phyloP scores from a whole-genome alignment of 2,113 vertebrate genomes.

The Falcunculus frontatus region DNA sequence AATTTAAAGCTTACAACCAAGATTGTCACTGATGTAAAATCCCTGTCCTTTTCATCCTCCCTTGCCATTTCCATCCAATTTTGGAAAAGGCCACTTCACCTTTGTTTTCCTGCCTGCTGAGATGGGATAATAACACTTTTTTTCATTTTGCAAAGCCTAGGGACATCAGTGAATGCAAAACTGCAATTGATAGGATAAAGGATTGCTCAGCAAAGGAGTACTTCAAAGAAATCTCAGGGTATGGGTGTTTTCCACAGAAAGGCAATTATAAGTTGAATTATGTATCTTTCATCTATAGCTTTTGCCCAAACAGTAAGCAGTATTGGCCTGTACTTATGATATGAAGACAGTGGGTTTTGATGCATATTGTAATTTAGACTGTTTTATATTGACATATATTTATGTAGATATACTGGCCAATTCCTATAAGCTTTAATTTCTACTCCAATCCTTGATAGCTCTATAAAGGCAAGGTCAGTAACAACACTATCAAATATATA shows the following conservation, averaged over 20 bases:
- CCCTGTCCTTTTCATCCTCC: neutral
- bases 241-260: neutral
- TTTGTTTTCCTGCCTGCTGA: neutral
- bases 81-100: neutral
- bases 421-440: neutral
- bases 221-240: neutral
- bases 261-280: neutral
- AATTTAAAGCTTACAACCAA: neutral
- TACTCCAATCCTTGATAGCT: neutral
- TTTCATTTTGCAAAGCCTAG: neutral
- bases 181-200: neutral
- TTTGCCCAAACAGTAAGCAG: neutral
- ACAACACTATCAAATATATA: neutral
- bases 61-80: neutral
- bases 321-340: neutral
- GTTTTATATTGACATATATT: neutral
- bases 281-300: neutral
- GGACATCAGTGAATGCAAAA: neutral
- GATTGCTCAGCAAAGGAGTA: neutral
- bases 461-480: neutral
- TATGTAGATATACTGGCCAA: neutral
- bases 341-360: neutral
- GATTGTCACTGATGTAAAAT: neutral
- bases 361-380: neutral
- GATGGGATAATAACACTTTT: neutral